phyloP scores from a whole-genome alignment of 2,888 invertebrate genomes.

The Cheilosia grossa region DNA sequence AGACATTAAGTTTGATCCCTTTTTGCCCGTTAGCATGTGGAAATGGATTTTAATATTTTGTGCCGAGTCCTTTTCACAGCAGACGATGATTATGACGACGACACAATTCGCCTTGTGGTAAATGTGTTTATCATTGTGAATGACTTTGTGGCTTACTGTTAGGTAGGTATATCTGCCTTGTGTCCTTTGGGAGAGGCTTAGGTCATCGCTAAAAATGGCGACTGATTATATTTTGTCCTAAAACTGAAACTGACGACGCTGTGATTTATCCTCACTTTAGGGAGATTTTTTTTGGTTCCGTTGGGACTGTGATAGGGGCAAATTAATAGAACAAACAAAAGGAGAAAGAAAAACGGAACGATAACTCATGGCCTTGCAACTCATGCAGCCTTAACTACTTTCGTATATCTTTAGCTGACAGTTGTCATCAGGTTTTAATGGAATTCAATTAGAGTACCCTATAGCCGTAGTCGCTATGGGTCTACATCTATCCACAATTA shows the following conservation, averaged over 20 bases:
- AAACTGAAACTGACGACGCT: slow-evolving; percentile 43
- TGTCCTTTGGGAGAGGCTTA: slow-evolving; percentile 20
- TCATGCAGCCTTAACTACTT: not conserved
- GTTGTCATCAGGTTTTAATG: slow-evolving; percentile 37
- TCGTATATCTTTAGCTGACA: slow-evolving; percentile 22
- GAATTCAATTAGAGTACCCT: slow-evolving; percentile 50
- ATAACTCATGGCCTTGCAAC: slow-evolving; percentile 20
- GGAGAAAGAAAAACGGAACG: slow-evolving; percentile 1
- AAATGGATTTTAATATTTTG: slow-evolving; percentile 48
- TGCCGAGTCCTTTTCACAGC: not conserved
- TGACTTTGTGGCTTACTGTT: slow-evolving; percentile 31
- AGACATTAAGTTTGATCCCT: slow-evolving; percentile 58
- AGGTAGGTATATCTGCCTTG: not conserved
- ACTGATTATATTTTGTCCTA: slow-evolving; percentile 28
- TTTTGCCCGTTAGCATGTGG: slow-evolving; percentile 21
- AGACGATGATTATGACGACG: not conserved
- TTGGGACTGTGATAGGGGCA: not conserved
- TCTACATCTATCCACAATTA: slow-evolving; percentile 2
- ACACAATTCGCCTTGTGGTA: not conserved
- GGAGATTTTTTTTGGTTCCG: not conserved
- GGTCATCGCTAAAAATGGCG: slow-evolving; percentile 44
- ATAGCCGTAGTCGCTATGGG: not conserved
- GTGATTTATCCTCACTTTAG: slow-evolving; percentile 49
- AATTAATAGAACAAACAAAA: slow-evolving; percentile 10
- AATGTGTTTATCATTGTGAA: slow-evolving; percentile 15